phyloP scores from a whole-genome alignment of 2,888 invertebrate species.

The Gastracanthus pulcherrimus region DNA sequence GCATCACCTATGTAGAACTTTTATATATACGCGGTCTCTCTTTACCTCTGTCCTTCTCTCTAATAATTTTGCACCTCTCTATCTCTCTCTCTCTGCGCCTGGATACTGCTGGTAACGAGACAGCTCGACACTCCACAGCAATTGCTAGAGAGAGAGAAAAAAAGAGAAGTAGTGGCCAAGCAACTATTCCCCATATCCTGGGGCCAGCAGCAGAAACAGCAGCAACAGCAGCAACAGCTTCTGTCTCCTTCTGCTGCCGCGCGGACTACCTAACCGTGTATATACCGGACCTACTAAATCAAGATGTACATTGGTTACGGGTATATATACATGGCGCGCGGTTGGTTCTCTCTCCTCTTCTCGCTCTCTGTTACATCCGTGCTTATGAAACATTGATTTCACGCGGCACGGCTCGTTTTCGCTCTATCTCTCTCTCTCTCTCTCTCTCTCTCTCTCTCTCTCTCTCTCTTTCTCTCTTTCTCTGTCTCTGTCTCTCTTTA shows the following conservation, averaged over 20 bases:
- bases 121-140: slow-evolving; percentile 70
- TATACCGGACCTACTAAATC: slow-evolving; percentile 75
- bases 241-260: neutral
- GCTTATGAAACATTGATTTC: slow-evolving; percentile 78
- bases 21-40: slow-evolving; percentile 1
- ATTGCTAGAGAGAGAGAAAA: too few relatives aligned
- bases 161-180: slow-evolving; percentile 62
- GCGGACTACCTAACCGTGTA: slow-evolving; percentile 49
- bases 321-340: slow-evolving; percentile 67
- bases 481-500: neutral
- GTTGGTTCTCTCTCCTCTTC: neutral
- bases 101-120: slow-evolving; percentile 72
- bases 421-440: slow-evolving; percentile 53
- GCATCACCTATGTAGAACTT: slow-evolving; percentile 18
- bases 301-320: slow-evolving; percentile 77
- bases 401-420: slow-evolving; percentile 70
- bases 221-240: neutral
- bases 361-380: slow-evolving; percentile 50
- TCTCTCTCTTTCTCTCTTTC: too few relatives aligned
- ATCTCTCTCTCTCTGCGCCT: slow-evolving; percentile 46
- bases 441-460: slow-evolving; percentile 62
- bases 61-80: slow-evolving; percentile 42
- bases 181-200: slow-evolving; percentile 48
- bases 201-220: too few relatives aligned
- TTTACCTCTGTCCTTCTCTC: slow-evolving; percentile 49